Evolutionary conservation across 23 tunicate genomes (phyloP), one percentile per base, ranked within the genome.

Genomic region (Ciona savignyi): DNA sequence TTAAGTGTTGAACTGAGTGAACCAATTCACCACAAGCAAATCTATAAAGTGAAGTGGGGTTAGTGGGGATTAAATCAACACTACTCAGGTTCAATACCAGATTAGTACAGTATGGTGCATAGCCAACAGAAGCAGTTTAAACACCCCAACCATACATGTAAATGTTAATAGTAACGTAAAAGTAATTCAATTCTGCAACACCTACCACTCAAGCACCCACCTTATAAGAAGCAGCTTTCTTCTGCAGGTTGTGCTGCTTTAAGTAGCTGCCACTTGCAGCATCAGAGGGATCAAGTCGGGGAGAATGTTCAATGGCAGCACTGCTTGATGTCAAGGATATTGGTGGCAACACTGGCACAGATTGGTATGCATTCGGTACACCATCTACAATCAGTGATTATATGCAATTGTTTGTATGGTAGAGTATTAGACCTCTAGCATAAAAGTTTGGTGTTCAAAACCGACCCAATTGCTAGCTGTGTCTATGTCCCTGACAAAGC

Each of bases 211-310:
- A 49, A 49, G 4, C 26, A 63, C 67, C 27, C 42, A 79, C 94
- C 71, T 87, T 87, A 56, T 87, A 87, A 24, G 51, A 24, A 1
- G 78, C 71, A 69, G 74, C 80, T 68, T 63, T 62, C 63, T 76
- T 87, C 32, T 81, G 76, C 33, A 62, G 80, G 42, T 87, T 82
- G 35, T 87, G 71, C 33, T 87, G 94, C 32, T 71, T 63, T 2
- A 87, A 70, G 62, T 87, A 87, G 35, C 93, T 70, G 21, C 86
- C 94, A 26, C 29, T 70, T 34, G 31, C 84, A 51, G 35, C 70
- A 26, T 68, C 73, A 27, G 68, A 2, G 85, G 72, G 27, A 27
- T 70, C 4, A 35, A 64, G 21, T 63, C 25, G 21, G 64, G 35
- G 22, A 4, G 34, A 51, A 33, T 66, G 3, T 42, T 65, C 24